These are phyloP conservation scores for Apodemus speciosus DNA, from an alignment of 2,113 vertebrate species.

Conservation along the genomic window DNA sequence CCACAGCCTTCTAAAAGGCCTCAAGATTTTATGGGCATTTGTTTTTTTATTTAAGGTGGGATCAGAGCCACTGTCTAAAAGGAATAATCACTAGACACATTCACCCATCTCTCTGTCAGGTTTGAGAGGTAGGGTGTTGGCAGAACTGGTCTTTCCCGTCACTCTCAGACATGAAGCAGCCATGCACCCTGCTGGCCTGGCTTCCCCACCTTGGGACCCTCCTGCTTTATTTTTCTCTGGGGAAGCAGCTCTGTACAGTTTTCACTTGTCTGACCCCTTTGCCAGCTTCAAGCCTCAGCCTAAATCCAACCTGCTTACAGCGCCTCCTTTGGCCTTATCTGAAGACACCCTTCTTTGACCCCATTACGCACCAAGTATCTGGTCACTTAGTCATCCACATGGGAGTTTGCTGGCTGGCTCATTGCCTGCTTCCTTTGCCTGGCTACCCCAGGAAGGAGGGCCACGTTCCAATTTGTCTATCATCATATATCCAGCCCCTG, in stretches of 20 bases:
- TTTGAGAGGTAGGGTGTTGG: not conserved
- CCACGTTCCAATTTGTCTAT: not conserved
- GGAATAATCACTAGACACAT: not conserved
- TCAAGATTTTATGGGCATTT: not conserved
- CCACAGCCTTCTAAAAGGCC: not conserved
- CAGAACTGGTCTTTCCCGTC: not conserved
- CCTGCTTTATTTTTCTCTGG: not conserved
- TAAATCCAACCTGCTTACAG: too few relatives aligned
- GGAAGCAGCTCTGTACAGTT: not conserved
- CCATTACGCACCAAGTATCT: not conserved
- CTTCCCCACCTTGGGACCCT: too few relatives aligned
- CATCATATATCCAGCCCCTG: accelerated
- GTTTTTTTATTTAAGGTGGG: not conserved
- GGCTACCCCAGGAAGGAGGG: not conserved
- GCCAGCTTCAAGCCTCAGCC: not conserved
- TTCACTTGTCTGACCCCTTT: not conserved
- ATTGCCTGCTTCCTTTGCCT: not conserved
- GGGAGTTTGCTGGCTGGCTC: not conserved
- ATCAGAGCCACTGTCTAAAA: not conserved
- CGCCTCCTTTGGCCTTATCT: not conserved
- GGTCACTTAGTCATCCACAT: too few relatives aligned
- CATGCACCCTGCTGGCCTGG: not conserved
- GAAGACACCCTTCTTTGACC: not conserved
- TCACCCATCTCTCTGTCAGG: not conserved
- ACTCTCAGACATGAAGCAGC: not conserved